A percentile compares a stretch with the other conserved stretches of the same genome.
Conservation (phyloP, 2,888 invertebrate genomes). For the Meloe dianella region DNA sequence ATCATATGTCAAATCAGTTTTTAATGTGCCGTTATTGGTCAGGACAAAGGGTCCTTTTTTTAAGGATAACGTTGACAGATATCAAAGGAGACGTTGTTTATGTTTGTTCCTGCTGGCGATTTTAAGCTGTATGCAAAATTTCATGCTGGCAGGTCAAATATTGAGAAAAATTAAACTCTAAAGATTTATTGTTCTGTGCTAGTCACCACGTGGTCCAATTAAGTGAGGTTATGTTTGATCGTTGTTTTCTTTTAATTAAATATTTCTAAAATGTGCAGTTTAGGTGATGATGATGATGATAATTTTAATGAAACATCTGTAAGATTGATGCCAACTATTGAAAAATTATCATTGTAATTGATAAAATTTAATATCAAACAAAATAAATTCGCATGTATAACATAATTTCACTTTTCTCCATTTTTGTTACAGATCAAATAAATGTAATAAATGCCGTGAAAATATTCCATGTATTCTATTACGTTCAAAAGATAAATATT, state of each 20-base stretch:
- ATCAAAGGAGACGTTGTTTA: too few species aligned
- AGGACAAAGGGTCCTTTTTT: too few species aligned
- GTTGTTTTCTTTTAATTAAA: not conserved
- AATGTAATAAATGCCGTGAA: conserved; percentile 71
- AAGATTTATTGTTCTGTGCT: too few species aligned
- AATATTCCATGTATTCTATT: conserved; percentile 62
- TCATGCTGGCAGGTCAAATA: too few species aligned
- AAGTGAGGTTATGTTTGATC: not conserved
- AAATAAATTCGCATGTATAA: not conserved
- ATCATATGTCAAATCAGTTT: too few species aligned
- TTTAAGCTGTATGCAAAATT: too few species aligned
- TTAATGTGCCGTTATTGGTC: too few species aligned
- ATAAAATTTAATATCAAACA: conserved; percentile 1
- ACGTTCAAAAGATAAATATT: conserved; percentile 72
- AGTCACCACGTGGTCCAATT: not conserved
- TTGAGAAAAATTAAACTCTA: too few species aligned
- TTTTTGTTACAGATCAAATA: conserved; percentile 44
- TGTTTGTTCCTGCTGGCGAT: too few species aligned
- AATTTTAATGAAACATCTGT: conserved; percentile 35
- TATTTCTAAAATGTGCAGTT: conserved; percentile 45
- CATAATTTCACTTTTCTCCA: conserved; percentile 18
- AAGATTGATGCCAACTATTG: conserved; percentile 36
- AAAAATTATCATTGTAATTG: conserved; percentile 32
- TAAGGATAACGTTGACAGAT: too few species aligned
- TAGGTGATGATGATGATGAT: conserved; percentile 41